Evolutionary conservation across 2,797 vertebrate genomes (phyloP).

Genomic region (Neosilurus mollespiculum): DNA sequence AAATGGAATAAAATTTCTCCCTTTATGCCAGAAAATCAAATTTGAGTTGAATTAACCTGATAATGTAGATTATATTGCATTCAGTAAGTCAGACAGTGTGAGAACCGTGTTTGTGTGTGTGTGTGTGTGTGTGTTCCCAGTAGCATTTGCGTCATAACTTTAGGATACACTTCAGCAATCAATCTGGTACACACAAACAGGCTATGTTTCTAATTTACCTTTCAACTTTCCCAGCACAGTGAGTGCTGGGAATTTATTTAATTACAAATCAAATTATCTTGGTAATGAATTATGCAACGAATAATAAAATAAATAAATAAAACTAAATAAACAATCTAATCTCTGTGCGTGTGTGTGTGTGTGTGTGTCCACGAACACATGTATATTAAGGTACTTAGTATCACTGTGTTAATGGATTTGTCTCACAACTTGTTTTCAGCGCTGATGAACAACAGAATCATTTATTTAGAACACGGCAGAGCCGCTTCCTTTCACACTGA

Average conservation of each 20-base stretch:
- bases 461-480: neutral
- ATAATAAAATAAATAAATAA: neutral
- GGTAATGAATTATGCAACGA: neutral
- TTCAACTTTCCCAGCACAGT: neutral
- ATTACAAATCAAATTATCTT: neutral
- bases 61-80: neutral
- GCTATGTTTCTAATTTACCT: neutral
- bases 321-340: too few species aligned
- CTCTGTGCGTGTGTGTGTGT: neutral
- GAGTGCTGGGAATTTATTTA: neutral
- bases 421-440: conserved; percentile 18
- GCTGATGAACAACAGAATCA: neutral
- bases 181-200: neutral
- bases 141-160: neutral
- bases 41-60: neutral
- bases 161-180: neutral
- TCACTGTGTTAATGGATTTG: conserved; percentile 24
- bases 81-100: neutral
- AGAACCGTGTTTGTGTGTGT: neutral
- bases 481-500: conserved; percentile 1
- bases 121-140: neutral
- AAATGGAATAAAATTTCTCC: neutral
- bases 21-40: neutral
- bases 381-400: conserved; percentile 24
- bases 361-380: too few species aligned